These are phyloP conservation scores for Xiphorhynchus erythropygius DNA, from an alignment of 2,797 vertebrate genomes.

Conservation along the genomic window DNA sequence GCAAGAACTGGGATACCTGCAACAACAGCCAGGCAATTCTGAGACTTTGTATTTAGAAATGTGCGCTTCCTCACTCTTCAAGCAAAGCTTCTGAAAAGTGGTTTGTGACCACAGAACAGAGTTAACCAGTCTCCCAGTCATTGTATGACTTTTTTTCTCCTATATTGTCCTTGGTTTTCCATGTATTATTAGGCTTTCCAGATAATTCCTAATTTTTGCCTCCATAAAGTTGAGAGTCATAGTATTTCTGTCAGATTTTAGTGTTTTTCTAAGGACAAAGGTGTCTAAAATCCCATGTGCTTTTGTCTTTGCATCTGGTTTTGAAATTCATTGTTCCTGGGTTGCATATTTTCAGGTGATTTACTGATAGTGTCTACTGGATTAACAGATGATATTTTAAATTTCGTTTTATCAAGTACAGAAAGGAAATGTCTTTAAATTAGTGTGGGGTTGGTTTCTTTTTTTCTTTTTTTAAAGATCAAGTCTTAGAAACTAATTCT, in stretches of 20 bases:
- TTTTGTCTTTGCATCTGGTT: neutral
- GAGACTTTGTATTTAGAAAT: neutral
- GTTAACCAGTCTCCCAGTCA: neutral
- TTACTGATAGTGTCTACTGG: neutral
- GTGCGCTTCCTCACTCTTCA: neutral
- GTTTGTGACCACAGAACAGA: neutral
- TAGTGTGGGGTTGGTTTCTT: neutral
- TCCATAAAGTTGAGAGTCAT: neutral
- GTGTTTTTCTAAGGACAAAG: neutral
- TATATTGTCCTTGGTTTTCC: neutral
- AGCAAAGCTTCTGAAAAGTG: neutral
- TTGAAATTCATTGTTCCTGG: neutral
- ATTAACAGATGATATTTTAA: neutral
- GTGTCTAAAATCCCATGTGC: neutral
- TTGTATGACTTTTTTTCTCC: neutral
- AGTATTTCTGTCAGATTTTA: neutral
- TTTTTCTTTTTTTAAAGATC: neutral
- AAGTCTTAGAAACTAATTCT: neutral
- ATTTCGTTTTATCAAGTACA: neutral
- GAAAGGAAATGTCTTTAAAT: neutral
- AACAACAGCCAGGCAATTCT: neutral
- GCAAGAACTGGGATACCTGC: neutral
- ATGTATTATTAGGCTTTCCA: neutral
- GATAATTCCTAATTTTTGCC: neutral
- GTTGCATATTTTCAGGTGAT: neutral